Base-by-base conservation (phyloP, 2,797 vertebrate species). In the Diglossa cyanea region DNA sequence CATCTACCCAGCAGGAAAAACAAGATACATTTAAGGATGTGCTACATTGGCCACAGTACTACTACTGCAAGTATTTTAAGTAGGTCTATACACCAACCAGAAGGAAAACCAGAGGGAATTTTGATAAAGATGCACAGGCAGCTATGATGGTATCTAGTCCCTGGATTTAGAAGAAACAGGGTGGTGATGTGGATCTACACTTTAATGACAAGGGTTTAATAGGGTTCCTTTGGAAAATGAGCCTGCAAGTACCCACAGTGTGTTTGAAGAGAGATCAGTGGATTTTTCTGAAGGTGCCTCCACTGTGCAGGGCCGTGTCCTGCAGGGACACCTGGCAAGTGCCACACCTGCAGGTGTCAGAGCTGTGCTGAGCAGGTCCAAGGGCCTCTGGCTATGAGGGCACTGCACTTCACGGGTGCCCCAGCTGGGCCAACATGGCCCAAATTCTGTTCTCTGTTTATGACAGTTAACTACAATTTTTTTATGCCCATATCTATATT, bases 381-480 rank as follows among this genome's bases (percentile, higher is more conserved):
- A 57, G 9, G 17, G 6, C 4, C 70, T 55, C 71, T n/a, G 45
- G 3, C 18, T 31, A 0, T 5, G 1, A 66, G 3, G 65, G 6
- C 13, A 35, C 2, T 13, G 4, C 8, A 13, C 14, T 51, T 65
- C 1, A 2, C 39, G 39, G 5, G 15, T 58, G 25, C 8, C 16
- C 8, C 35, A 61, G 0, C 31, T 37, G 7, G 42, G 11, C 5
- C 47, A 74, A 24, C 8, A 37, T 8, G 13, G 26, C 16, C 58
- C 8, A 72, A 33, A 86, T 44, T 62, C 39, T 65, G 3, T 21
- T 62, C 70, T 63, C 30, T 53, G 1, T 31, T 88, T 40, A 40
- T 58, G 42, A 40, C 2, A 61, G 19, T 35, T 45, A 61, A 30
- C 40, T 75, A 24, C 16, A 72, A 33, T 5, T 42, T 81, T 81